Evolutionary conservation across 2,888 invertebrate species (phyloP), one percentile per base, ranked within the genome.

Genomic region (Eupithecia tripunctaria): DNA sequence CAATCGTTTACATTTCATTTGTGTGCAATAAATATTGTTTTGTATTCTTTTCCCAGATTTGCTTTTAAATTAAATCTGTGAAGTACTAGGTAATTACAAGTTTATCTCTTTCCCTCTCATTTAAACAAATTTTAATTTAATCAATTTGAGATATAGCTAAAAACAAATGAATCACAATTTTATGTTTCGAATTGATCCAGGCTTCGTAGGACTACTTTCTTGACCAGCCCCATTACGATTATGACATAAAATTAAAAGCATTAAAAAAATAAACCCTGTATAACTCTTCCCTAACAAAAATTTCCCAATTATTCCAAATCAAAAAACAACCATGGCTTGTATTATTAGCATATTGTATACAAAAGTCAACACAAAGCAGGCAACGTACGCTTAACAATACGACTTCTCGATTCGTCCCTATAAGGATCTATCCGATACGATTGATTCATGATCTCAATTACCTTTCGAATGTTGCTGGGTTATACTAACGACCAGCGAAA

Each of bases 371-470:
- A 83, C 76, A 74, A 74, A 76, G 68, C 67, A 73, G 79, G 83
- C 82, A 80, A 83, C 86, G 86, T 81, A 84, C 60, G 73, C 72
- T 67, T n/a, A 63, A 80, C 79, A 79, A 78, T 77, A 76, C 82
- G 81, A 77, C 73, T 78, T 76, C 79, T 76, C 79, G 79, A 85
- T 82, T 83, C 81, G 82, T 79, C 78, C 78, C 84, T 84, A 82
- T 82, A 85, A 84, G 85, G 87, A 89, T 85, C 85, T 86, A 89
- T 85, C 85, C 85, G 88, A 91, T 89, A 88, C 83, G 92, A 92
- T 92, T 93, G 93, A 94, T 93, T 91, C 91, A 93, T 91, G 89
- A 86, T 89, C 89, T 88, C 92, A 92, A 93, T 93, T 92, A 93
- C 91, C 91, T 92, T 56, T 86, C 85, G 85, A 86, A 89, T 89